Percentiles rank a stretch among this genome's conserved stretches.
phyloP scores from a whole-genome alignment of 1,140 invertebrate genomes.

The Magallana ariakensis region DNA sequence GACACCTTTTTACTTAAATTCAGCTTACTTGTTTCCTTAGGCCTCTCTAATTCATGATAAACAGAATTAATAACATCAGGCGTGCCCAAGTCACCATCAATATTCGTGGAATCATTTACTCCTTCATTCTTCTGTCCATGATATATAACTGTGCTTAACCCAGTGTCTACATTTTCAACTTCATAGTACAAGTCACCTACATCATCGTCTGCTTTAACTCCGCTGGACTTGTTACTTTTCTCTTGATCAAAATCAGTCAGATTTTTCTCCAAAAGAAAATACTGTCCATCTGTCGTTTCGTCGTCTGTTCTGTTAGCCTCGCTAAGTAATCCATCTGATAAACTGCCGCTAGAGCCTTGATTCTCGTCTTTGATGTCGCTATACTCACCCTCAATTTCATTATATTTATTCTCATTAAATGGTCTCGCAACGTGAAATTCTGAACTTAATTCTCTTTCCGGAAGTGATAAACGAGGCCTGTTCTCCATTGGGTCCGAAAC shows the following conservation, averaged over 20 bases:
- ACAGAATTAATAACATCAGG: not conserved
- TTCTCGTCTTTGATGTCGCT: not conserved
- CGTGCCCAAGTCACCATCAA: too few species aligned
- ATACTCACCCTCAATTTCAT: not conserved
- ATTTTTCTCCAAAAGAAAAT: constrained; percentile 14
- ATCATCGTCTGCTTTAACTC: not conserved
- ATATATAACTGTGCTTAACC: too few species aligned
- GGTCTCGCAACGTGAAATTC: not conserved
- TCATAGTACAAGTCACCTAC: not conserved
- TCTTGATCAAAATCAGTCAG: not conserved
- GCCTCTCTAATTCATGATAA: not conserved
- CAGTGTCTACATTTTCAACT: not conserved
- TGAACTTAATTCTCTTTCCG: not conserved
- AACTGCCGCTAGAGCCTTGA: not conserved
- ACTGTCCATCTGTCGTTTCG: not conserved
- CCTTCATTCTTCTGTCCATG: too few species aligned
- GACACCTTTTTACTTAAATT: not conserved
- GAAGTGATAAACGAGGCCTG: constrained; percentile 18
- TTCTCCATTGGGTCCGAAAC: not conserved
- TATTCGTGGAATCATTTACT: too few species aligned
- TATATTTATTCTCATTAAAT: not conserved
- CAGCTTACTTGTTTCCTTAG: too few species aligned
- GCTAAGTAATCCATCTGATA: not conserved
- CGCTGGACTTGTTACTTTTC: not conserved
- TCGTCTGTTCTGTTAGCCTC: not conserved